Base-by-base conservation (phyloP, 2,113 vertebrate genomes). In the Pangasianodon hypophthalmus region DNA sequence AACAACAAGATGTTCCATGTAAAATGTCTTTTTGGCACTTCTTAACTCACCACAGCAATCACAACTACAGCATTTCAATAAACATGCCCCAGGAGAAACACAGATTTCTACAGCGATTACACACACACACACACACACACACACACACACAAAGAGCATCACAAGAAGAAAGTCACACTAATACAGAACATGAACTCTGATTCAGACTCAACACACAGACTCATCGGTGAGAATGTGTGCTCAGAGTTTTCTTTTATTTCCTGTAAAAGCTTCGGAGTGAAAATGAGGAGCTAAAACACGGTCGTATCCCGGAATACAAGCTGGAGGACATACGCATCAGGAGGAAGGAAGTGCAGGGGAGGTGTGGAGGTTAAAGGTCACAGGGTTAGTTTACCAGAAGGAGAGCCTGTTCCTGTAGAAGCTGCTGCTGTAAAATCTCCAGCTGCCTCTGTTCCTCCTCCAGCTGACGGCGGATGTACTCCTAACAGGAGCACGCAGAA, bases 381-480 rank as follows among this genome's bases (percentile, higher is more conserved):
- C 21, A 37, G 87, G 50, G 81, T 90, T 80, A 88, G 91, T 96
- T 97, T 99, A 99, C 98, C 98, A 99, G 97, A 96, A 99, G 98
- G 94, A 99, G 96, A 0, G 98, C 98, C 94, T 99, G 98, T 93
- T 99, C 98, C 97, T 99, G 98, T 96, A 99, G 97, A 93, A 99
- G 97, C 94, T 99, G 98, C 95, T 99, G 98, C 96, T 99, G 98
- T 94, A 99, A 96, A 95, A 99, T 99, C 96, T 99, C 98, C 97
- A 99, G 96, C 96, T 99, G 98, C 93, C 98, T 98, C 96, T 99
- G 98, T 93, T 99, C 98, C 94, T 99, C 98, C 96, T 99, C 98
- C 97, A 99, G 96, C 97, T 99, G 98, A 90, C 98, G 97, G 96
- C 98, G 98, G 96, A 99, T 99, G 96, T 99, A 99, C 92, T 99